Percentiles rank a stretch among this genome's conserved stretches.
Conservation (phyloP, 2,888 invertebrate genomes). For the Dascillus cervinus region DNA sequence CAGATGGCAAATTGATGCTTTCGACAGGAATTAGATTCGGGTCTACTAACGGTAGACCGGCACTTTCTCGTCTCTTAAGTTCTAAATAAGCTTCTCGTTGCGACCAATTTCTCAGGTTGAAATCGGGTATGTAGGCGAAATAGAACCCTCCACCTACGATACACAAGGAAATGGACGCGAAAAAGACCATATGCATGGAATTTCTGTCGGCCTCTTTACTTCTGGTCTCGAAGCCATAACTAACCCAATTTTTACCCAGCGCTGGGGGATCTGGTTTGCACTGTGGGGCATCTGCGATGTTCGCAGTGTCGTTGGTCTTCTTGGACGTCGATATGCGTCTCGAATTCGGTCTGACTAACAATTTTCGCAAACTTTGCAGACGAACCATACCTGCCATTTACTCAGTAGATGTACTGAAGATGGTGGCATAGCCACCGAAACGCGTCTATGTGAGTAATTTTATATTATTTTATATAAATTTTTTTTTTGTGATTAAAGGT, state of each 20-base stretch:
- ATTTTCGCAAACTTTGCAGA: constrained; percentile 19
- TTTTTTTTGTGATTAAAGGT: too few species aligned
- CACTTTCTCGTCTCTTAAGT: constrained; percentile 73
- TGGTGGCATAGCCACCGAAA: too few species aligned
- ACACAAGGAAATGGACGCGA: constrained; percentile 62
- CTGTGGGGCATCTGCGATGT: constrained; percentile 24
- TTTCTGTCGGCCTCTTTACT: constrained; percentile 62
- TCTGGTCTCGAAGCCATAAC: constrained; percentile 70
- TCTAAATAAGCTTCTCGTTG: constrained; percentile 87
- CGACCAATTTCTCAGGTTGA: constrained; percentile 72
- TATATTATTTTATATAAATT: too few species aligned
- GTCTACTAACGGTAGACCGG: constrained; percentile 74
- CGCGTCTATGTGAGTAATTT: too few species aligned
- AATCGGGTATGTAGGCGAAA: constrained; percentile 70
- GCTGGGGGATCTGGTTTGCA: constrained; percentile 27
- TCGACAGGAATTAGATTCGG: constrained; percentile 70
- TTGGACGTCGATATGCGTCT: constrained; percentile 48
- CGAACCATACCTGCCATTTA: constrained; percentile 27
- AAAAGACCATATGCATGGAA: constrained; percentile 59
- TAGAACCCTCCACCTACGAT: constrained; percentile 60
- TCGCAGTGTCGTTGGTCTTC: constrained; percentile 53
- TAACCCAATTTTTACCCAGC: constrained; percentile 64
- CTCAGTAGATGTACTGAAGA: too few species aligned
- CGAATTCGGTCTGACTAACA: constrained; percentile 24
- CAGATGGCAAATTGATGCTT: constrained; percentile 69